Evolutionary conservation across 1,140 invertebrate genomes (phyloP), one percentile per base, ranked within the genome.

Genomic region (Goniozus legneri): DNA sequence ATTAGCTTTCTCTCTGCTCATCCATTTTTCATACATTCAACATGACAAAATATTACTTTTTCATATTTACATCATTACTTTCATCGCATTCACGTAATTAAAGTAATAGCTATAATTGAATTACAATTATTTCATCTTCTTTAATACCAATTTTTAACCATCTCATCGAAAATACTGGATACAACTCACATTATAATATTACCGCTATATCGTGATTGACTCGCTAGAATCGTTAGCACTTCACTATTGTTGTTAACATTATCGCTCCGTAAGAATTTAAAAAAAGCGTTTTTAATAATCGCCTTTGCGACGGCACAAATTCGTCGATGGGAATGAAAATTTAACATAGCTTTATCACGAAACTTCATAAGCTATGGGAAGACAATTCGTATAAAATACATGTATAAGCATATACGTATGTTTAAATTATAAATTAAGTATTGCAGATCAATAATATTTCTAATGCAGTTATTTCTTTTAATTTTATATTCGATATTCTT

Each of bases 21-120:
- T 14, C n/a, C 39, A 41, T 49, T 52, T 46, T 52, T 27, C 50
- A 56, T 36, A 49, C 53, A 54, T 45, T 60, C 57, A 24, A 60
- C 47, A 54, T 50, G 56, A 50, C 50, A 56, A 56, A 59, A 55
- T 57, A 59, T 54, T 58, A 56, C 49, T 56, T 42, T 55, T 51
- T 53, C 43, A 48, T 67, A 65, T 68, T 56, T 67, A 65, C 62
- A 65, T 30, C 41, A 22, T 57, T 57, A 47, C 34, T 50, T 56
- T 56, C 47, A 27, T 49, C 32, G 34, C n/a, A 32, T 35, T 24
- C 30, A 16, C 30, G 21, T 24, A 31, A 18, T 54, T 27, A 6
- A 27, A 27, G 24, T 10, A 27, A 27, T 10, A 42, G 22, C 10
- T 32, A 38, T 31, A 39, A 39, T 39, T 36, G 7, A 2, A 32